Evolutionary conservation across 2,113 vertebrate genomes (phyloP), one percentile per base, ranked within the genome.

Genomic region (Rhizomys pruinosus): DNA sequence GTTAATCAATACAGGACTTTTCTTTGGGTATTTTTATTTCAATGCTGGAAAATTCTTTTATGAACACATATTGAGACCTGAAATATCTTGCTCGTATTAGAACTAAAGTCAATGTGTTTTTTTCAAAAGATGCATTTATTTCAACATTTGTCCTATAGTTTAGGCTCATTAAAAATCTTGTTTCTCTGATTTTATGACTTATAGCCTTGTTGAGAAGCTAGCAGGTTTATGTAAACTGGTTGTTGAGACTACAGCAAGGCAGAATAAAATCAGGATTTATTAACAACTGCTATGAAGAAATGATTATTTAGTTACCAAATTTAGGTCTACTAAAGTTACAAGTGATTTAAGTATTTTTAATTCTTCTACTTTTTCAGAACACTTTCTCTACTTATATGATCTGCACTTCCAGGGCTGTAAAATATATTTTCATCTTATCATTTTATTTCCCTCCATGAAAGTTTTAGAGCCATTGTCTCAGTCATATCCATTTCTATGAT

Each of bases 161-260:
- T 81, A 78, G 44, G 79, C n/a, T 37, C 19, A 39, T 73, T 87
- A 71, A 77, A 94, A 88, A 37, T 8, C 32, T 94, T 19, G 27
- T 15, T 74, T 72, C 5, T 61, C 20, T n/a, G 12, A 52, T 63
- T 23, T 25, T 69, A 82, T 68, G 52, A 3, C 12, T n/a, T 84
- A 10, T 23, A 66, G 77, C 5, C 44, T 73, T 85, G 25, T 72
- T 66, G 52, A 23, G 32, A 34, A 61, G 25, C 72, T 91, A 86
- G 2, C 52, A 72, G 11, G 17, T 77, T 44, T 84, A 25, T 44
- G 13, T 52, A 57, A 44, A 84, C 61, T 77, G 27, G 87, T 64
- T 77, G 6, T 88, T n/a, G 55, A 13, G 66, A 82, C 44, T 29
- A 47, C 13, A 44, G 2, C 16, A 20, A 57, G 6, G 2, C 0